phyloP scores from a whole-genome alignment of 2,113 vertebrate genomes.

The Hucho hucho region DNA sequence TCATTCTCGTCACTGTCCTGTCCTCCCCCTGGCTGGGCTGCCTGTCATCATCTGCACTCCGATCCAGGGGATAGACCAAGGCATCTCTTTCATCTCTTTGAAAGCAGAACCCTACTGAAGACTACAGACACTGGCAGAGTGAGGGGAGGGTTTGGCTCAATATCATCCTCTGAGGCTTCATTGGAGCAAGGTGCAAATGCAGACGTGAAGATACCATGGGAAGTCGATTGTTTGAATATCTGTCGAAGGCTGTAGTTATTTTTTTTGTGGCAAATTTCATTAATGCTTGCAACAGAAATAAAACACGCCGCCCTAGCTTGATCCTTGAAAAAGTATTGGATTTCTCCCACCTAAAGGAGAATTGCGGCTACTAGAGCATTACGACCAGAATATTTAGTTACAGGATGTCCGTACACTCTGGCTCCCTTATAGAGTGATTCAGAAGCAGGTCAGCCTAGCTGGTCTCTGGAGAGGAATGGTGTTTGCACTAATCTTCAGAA shows the following conservation, averaged over 20 bases:
- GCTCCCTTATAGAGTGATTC: constrained; percentile 40
- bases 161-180: not conserved
- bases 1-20: constrained; percentile 46
- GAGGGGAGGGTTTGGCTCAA: not conserved
- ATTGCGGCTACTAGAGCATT: no score
- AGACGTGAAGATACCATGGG: no score
- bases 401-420: constrained; percentile 1
- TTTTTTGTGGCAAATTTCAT: no score
- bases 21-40: constrained; percentile 17
- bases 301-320: no score
- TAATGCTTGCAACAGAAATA: no score
- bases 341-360: no score
- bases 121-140: not conserved
- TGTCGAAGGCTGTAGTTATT: no score
- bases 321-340: no score
- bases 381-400: no score
- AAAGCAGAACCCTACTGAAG: constrained; percentile 8
- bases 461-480: constrained; percentile 46
- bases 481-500: constrained; percentile 27
- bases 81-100: not conserved
- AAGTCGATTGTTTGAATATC: no score
- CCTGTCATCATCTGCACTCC: constrained; percentile 31
- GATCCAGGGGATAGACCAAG: constrained; percentile 24
- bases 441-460: not conserved
- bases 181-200: no score